These are phyloP conservation scores for Paracyclopina nana DNA, from an alignment of 1,140 invertebrate species.

Conservation along the genomic window DNA sequence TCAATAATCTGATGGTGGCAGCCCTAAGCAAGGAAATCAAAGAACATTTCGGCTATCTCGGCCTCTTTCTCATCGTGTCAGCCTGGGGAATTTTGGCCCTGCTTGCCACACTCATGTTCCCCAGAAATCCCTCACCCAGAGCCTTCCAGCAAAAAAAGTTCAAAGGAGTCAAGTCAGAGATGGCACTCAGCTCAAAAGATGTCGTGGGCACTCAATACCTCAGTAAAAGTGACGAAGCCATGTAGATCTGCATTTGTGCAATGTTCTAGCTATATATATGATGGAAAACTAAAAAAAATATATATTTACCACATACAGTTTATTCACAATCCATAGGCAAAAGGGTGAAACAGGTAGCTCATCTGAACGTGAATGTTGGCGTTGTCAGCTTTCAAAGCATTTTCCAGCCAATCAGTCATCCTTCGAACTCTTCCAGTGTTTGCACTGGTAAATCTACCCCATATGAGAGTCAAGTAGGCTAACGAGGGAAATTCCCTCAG, in stretches of 20 bases:
- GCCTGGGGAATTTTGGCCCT: not conserved
- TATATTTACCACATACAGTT: no score
- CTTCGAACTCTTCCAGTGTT: not conserved
- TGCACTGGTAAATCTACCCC: not conserved
- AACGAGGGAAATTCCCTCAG: not conserved
- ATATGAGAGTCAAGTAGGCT: not conserved
- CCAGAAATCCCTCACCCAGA: constrained; percentile 1
- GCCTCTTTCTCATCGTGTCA: constrained; percentile 3
- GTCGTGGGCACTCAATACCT: no score
- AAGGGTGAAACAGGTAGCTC: not conserved
- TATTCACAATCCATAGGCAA: no score
- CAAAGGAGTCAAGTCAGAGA: no score
- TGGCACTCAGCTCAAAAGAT: no score
- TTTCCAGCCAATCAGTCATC: not conserved
- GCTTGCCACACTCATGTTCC: not conserved
- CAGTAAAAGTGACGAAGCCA: no score
- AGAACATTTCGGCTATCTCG: not conserved
- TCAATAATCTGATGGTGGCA: constrained; percentile 15
- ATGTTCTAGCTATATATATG: no score
- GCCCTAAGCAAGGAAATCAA: constrained; percentile 7
- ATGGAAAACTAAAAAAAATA: no score
- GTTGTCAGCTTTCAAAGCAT: not conserved
- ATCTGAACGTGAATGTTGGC: constrained; percentile 1
- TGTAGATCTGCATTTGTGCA: no score
- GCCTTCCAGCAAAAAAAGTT: no score